Evolutionary conservation across 2,113 vertebrate genomes (phyloP).

Genomic region (Myodes glareolus): DNA sequence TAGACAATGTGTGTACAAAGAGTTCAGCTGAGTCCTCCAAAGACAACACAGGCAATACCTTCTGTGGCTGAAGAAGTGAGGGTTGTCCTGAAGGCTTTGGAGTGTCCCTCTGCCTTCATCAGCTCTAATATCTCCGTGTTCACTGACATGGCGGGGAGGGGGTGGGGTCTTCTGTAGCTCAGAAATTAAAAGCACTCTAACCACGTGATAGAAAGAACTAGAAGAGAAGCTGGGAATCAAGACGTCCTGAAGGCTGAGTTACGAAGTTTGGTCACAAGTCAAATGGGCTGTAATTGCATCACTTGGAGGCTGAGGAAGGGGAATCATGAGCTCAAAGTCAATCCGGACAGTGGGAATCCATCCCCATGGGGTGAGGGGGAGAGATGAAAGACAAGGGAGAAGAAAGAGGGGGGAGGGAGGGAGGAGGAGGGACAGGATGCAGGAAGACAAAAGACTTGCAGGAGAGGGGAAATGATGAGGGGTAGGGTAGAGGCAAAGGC

Average conservation of each 20-base stretch:
- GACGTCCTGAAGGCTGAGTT: background rate
- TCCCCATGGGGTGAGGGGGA: background rate
- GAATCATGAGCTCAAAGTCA: background rate
- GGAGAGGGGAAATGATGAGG: background rate
- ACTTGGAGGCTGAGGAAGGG: background rate
- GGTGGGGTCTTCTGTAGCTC: background rate
- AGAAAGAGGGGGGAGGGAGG: no score
- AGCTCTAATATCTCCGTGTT: background rate
- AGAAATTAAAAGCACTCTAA: background rate
- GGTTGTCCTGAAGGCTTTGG: background rate
- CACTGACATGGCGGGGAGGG: no score
- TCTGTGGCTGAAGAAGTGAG: background rate
- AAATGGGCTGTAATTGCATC: background rate
- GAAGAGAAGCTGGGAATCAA: background rate
- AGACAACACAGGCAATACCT: background rate
- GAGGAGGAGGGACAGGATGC: background rate
- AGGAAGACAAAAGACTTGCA: background rate
- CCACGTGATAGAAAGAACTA: background rate
- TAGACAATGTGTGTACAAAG: fast-evolving
- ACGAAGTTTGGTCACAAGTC: background rate
- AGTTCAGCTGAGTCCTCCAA: background rate
- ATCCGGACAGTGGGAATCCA: background rate
- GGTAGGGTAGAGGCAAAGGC: background rate
- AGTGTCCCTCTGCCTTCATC: fast-evolving
- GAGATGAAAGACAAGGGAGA: background rate